Conservation (phyloP, 2,888 invertebrate genomes). For the Caenorhabditis auriculariae region DNA sequence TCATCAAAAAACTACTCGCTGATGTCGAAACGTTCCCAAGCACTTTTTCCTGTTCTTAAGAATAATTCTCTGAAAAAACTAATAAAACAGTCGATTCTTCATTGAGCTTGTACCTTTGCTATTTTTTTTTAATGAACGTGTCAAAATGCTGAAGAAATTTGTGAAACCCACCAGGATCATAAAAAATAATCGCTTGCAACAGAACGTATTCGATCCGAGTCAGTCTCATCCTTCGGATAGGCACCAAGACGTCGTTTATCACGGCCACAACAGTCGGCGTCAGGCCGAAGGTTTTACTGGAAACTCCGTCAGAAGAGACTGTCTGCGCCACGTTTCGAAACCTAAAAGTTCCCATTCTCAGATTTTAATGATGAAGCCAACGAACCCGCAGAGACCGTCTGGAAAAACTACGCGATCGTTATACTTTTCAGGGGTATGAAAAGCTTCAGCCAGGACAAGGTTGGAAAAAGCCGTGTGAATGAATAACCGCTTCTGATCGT, state of each 20-base stretch:
- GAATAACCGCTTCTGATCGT: conserved; percentile 47
- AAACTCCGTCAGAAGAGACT: conserved; percentile 17
- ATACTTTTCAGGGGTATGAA: conserved; percentile 60
- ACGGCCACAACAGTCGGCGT: conserved; percentile 63
- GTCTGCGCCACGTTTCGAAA: conserved; percentile 53
- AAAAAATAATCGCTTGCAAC: conserved; percentile 59
- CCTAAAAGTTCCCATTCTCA: conserved; percentile 24
- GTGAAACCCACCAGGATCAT: conserved; percentile 56
- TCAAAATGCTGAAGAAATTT: too few species aligned
- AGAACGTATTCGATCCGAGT: conserved; percentile 59
- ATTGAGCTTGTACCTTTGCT: too few species aligned
- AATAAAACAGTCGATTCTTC: too few species aligned
- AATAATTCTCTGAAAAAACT: too few species aligned
- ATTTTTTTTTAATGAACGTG: too few species aligned
- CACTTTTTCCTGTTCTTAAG: too few species aligned
- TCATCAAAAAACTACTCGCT: too few species aligned
- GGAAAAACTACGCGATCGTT: conserved; percentile 60
- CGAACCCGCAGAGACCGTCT: conserved; percentile 56
- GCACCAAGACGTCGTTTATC: conserved; percentile 59
- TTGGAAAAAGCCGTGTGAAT: conserved; percentile 59
- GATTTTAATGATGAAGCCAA: too few species aligned
- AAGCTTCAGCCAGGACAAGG: conserved; percentile 61
- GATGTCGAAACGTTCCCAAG: too few species aligned
- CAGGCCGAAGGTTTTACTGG: conserved; percentile 42
- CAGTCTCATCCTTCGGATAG: conserved; percentile 60